Base-by-base conservation (phyloP, 1,140 invertebrate species). In the Drosophila carrolli region DNA sequence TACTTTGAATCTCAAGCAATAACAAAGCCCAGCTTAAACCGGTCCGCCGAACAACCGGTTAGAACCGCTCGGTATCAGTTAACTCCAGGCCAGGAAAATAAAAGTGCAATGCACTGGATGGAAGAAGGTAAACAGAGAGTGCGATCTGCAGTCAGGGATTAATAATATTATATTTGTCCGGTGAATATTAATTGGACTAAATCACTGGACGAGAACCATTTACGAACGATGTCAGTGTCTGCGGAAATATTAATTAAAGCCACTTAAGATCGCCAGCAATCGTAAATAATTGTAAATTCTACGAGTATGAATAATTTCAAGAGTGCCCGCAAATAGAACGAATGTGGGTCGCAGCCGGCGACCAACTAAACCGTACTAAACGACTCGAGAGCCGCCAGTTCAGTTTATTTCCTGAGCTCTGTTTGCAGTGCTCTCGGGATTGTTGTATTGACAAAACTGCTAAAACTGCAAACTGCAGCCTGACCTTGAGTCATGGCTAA, bases 381-480 rank as follows among this genome's bases (percentile, higher is more conserved):
- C 35, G 57, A 46, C 70, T 40, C 55, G 35, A 53, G 35, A 63
- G 29, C 54, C 50, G 14, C 8, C 19, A 51, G 29, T 61, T 57
- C 47, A 38, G 27, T 59, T 67, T 70, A 61, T 44, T 65, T 43
- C 79, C 62, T 41, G 74, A 58, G 65, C 23, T 50, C 55, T 81
- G 53, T 67, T 74, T 58, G 54, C 59, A 16, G 14, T 58, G 77
- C 60, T 71, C 56, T 62, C 56, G 44, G 47, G 67, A 47, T 83
- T 86, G 62, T 78, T 88, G 55, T 88, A 88, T 88, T 88, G 84
- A 88, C 84, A 88, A 88, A 88, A 88, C 84, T 80, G 79, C 73
- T 75, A 14, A 32, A 66, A 59, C 48, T 71, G 67, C 67, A 58
- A 71, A 70, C 67, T 70, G 50, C 40, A 47, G 41, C 38, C 2